phyloP scores from a whole-genome alignment of 2,888 invertebrate species.

The Tenthredo mesomela region DNA sequence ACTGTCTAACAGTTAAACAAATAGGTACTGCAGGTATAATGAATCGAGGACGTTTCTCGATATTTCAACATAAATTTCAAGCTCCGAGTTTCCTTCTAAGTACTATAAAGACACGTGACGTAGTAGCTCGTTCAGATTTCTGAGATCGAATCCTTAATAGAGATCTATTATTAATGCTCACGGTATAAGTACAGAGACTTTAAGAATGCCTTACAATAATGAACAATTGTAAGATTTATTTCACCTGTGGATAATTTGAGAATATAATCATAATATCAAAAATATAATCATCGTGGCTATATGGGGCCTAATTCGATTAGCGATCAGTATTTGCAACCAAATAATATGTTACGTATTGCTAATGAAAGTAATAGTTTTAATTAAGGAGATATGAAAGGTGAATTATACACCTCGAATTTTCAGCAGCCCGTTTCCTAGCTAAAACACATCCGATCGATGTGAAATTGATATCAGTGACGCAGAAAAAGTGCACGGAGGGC shows the following conservation, averaged over 20 bases:
- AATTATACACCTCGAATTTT: too few species aligned
- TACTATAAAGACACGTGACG: background rate
- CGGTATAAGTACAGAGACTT: background rate
- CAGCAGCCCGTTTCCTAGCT: too few species aligned
- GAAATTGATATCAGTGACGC: too few species aligned
- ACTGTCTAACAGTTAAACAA: conserved; percentile 36
- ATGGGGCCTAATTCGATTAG: background rate
- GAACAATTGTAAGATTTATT: background rate
- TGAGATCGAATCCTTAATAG: background rate
- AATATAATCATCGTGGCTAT: background rate
- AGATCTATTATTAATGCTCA: background rate
- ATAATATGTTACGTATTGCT: background rate
- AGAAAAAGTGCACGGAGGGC: too few species aligned
- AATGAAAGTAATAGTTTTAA: background rate
- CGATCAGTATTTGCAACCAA: background rate
- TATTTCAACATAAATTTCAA: conserved; percentile 49
- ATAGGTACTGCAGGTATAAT: conserved; percentile 48
- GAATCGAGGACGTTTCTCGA: conserved; percentile 48
- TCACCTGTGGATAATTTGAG: background rate
- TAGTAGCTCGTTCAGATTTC: background rate
- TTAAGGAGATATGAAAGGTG: too few species aligned
- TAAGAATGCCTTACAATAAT: background rate
- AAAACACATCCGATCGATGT: too few species aligned
- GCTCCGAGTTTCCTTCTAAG: background rate
- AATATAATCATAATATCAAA: background rate